Percentiles rank a stretch among this genome's conserved stretches.
Conservation (phyloP, 2,113 vertebrate species). For the Tichodroma muraria region DNA sequence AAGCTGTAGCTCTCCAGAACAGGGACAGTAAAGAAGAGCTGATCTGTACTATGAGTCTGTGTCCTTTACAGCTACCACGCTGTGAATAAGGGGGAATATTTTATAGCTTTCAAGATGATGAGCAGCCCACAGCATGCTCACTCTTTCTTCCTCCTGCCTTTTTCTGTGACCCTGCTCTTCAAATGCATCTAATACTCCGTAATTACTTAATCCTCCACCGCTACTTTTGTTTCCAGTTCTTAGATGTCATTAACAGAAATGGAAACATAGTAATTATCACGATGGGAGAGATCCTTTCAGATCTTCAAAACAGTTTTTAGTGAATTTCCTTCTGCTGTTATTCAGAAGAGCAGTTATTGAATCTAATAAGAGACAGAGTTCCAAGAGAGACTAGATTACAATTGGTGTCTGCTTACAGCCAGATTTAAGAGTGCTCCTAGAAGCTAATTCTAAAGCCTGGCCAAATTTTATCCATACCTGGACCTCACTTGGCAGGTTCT, state of each 20-base stretch:
- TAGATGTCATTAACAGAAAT: constrained; percentile 53
- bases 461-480: not conserved
- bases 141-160: constrained; percentile 13
- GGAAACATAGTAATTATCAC: constrained; percentile 29
- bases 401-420: not conserved
- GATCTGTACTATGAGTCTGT: constrained; percentile 5
- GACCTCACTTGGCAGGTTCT: not conserved
- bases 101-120: constrained; percentile 25
- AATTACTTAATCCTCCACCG: constrained; percentile 68
- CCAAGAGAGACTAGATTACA: not conserved
- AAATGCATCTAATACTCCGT: constrained; percentile 63
- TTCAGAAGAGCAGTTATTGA: not conserved
- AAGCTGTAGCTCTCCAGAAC: constrained; percentile 43
- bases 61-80: constrained; percentile 45
- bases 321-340: not conserved
- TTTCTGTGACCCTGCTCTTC: constrained; percentile 61
- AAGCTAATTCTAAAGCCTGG: not conserved
- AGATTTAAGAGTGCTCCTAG: not conserved
- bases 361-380: not conserved
- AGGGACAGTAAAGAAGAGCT: constrained; percentile 8
- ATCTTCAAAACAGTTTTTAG: not conserved
- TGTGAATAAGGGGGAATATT: constrained; percentile 31
- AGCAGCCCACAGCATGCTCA: constrained; percentile 18
- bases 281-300: not conserved
- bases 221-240: constrained; percentile 52